Evolutionary conservation across 2,113 vertebrate species (phyloP).

Genomic region (Rhabdornis inornatus): DNA sequence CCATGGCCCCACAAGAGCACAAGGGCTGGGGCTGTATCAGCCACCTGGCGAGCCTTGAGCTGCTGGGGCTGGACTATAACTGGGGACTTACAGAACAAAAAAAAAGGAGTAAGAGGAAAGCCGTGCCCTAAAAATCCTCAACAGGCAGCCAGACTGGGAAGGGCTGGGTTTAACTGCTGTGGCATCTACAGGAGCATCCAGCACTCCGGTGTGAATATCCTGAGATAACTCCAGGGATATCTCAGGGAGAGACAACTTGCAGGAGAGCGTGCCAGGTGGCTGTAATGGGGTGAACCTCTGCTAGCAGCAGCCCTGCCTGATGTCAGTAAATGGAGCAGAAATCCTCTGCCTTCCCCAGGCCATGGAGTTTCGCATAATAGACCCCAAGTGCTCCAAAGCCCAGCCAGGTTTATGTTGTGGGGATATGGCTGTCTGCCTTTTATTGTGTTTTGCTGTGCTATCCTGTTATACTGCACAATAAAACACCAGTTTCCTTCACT

Average conservation of each 20-base stretch:
- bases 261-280: not conserved
- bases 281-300: not conserved
- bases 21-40: not conserved
- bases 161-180: not conserved
- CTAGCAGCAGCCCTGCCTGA: not conserved
- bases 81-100: not conserved
- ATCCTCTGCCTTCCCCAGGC: constrained; percentile 13
- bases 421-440: constrained; percentile 41
- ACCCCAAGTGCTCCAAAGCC: constrained; percentile 17
- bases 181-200: not conserved
- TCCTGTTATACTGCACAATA: constrained; percentile 30
- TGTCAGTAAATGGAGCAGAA: constrained; percentile 17
- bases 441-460: constrained; percentile 21
- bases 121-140: rapidly evolving
- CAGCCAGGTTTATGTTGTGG: not conserved
- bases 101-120: not conserved
- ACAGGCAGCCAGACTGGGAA: not conserved
- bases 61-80: rapidly evolving
- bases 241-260: not conserved
- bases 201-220: not conserved
- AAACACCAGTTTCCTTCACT: constrained; percentile 15
- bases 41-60: not conserved
- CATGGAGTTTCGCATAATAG: not conserved
- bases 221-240: not conserved
- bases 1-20: rapidly evolving